phyloP scores from a whole-genome alignment of 2,888 invertebrate genomes.

The Selenia dentaria region DNA sequence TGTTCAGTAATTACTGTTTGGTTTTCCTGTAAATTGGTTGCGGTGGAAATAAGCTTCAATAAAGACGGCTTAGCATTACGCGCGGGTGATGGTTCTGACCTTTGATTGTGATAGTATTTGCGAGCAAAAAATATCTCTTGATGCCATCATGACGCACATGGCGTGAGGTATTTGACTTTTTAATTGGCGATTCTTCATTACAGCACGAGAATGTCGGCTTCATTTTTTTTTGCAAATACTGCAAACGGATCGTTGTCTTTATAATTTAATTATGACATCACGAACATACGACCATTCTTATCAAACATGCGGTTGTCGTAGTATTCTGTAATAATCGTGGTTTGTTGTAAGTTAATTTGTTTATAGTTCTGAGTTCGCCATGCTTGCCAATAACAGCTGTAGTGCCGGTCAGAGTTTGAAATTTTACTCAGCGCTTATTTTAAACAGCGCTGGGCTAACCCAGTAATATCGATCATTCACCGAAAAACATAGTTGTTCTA shows the following conservation, averaged over 20 bases:
- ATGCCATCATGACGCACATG: conserved; percentile 6
- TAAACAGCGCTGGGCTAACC: too few relatives aligned
- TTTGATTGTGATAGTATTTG: conserved; percentile 13
- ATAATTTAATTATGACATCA: conserved; percentile 3
- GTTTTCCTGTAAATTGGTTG: conserved; percentile 77
- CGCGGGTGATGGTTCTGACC: conserved; percentile 25
- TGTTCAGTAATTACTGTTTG: conserved; percentile 81
- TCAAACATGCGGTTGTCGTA: too few relatives aligned
- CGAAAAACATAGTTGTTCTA: too few relatives aligned
- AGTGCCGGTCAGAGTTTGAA: too few relatives aligned
- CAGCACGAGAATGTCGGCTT: conserved; percentile 1
- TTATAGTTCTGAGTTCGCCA: too few relatives aligned
- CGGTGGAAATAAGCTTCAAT: conserved; percentile 59
- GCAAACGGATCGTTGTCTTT: conserved; percentile 3
- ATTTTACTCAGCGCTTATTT: too few relatives aligned
- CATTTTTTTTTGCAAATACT: not conserved
- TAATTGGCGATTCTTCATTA: conserved; percentile 12
- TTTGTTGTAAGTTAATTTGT: too few relatives aligned
- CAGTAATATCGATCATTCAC: too few relatives aligned
- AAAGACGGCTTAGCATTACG: conserved; percentile 31
- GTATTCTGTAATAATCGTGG: too few relatives aligned
- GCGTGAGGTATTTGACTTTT: conserved; percentile 9
- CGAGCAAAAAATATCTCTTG: conserved; percentile 8
- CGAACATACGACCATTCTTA: too few relatives aligned
- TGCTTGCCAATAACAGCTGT: too few relatives aligned